Evolutionary conservation across 2,113 vertebrate species (phyloP).

Genomic region (Zosterops borbonicus): DNA sequence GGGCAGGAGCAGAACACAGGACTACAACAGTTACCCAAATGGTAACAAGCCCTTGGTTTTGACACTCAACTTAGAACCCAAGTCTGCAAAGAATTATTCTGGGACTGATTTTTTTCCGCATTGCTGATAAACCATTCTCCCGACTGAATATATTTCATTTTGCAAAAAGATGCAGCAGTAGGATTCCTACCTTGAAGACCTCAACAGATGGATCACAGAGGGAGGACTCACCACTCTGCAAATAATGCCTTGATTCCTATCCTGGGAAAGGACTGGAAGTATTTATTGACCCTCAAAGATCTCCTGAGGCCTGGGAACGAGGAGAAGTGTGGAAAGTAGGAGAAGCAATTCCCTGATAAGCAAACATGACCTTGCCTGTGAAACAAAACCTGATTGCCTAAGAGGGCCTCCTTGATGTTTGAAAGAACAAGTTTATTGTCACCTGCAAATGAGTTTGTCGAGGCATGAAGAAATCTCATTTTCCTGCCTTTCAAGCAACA

Average conservation of each 20-base stretch:
- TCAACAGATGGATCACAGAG: background rate
- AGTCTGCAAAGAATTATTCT: background rate
- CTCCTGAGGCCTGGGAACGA: background rate
- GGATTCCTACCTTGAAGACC: background rate
- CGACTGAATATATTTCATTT: background rate
- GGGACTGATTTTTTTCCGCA: background rate
- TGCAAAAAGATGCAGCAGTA: background rate
- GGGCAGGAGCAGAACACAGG: background rate
- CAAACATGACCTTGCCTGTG: slow-evolving; percentile 9
- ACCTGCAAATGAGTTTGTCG: background rate
- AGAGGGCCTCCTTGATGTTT: background rate
- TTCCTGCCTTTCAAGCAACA: background rate
- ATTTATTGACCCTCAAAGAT: background rate
- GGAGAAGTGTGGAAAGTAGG: background rate
- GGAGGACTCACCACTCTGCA: background rate
- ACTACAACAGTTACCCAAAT: background rate
- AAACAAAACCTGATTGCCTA: slow-evolving; percentile 9
- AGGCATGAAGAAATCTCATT: background rate
- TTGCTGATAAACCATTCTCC: background rate
- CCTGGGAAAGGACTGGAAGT: background rate
- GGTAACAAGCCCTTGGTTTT: background rate
- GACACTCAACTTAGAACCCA: background rate
- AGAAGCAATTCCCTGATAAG: slow-evolving; percentile 12
- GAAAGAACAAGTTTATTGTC: slow-evolving; percentile 17
- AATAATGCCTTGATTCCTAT: background rate